phyloP scores from a whole-genome alignment of 1,140 invertebrate species.

The Drosophila willistoni region DNA sequence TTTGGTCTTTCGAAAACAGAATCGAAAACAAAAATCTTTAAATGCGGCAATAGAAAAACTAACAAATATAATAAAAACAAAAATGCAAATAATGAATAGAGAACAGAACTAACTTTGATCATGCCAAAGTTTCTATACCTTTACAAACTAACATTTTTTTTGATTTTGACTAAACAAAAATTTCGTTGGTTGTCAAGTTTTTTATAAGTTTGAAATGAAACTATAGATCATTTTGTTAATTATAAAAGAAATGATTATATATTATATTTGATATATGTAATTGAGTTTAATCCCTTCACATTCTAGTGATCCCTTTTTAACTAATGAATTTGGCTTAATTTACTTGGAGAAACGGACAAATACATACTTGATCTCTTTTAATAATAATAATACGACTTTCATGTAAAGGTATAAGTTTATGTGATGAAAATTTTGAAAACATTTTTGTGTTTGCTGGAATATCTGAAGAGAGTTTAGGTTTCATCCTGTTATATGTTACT shows the following conservation, averaged over 20 bases:
- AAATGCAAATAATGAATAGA: slow-evolving; percentile 31
- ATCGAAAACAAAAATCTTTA: slow-evolving; percentile 14
- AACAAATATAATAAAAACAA: not conserved
- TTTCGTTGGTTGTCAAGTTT: not conserved
- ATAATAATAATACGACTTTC: too few relatives aligned
- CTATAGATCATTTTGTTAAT: too few relatives aligned
- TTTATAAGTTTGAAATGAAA: too few relatives aligned
- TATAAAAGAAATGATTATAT: too few relatives aligned
- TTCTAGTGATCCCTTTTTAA: too few relatives aligned
- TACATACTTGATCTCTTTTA: too few relatives aligned
- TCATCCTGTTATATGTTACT: slow-evolving; percentile 38
- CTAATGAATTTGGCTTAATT: too few relatives aligned
- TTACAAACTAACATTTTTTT: not conserved
- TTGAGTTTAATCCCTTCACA: too few relatives aligned
- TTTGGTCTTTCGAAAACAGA: slow-evolving; percentile 41
- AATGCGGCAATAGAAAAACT: slow-evolving; percentile 21
- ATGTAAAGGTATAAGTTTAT: not conserved
- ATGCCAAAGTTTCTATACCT: not conserved
- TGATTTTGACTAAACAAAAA: not conserved
- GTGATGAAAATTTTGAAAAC: not conserved
- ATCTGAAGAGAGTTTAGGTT: slow-evolving; percentile 31
- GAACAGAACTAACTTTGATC: not conserved
- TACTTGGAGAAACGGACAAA: too few relatives aligned
- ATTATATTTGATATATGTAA: too few relatives aligned
- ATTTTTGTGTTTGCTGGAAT: slow-evolving; percentile 16